Evolutionary conservation across 1,140 invertebrate genomes (phyloP).

Genomic region (Trichogramma pretiosum): DNA sequence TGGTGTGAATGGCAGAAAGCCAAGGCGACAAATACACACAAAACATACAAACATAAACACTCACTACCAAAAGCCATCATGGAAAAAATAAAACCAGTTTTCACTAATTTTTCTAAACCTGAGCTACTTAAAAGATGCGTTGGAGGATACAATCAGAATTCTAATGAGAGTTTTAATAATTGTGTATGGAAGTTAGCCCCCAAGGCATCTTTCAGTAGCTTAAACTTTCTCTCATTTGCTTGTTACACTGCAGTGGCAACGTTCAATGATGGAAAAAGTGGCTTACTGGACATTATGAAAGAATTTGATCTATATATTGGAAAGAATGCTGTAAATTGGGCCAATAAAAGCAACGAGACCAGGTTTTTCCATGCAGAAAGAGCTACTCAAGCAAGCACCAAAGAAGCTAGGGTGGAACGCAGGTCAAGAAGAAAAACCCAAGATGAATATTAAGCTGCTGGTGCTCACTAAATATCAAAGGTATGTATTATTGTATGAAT

Average conservation of each 20-base stretch:
- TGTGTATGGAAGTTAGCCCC: constrained; percentile 8
- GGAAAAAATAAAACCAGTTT: too few relatives aligned
- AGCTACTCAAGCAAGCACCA: neutral
- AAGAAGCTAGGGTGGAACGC: neutral
- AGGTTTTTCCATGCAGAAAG: neutral
- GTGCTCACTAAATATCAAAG: neutral
- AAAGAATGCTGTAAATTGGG: neutral
- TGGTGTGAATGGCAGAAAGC: neutral
- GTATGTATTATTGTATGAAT: too few relatives aligned
- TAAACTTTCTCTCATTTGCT: neutral
- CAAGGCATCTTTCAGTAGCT: constrained; percentile 1
- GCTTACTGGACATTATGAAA: constrained; percentile 10
- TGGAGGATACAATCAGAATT: constrained; percentile 22
- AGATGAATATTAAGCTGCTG: neutral
- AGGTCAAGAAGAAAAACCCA: neutral
- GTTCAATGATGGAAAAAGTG: neutral
- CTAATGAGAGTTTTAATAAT: constrained; percentile 16
- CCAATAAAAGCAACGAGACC: neutral
- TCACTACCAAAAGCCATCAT: too few relatives aligned
- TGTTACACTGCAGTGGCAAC: neutral
- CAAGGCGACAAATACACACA: too few relatives aligned
- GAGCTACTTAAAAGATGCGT: constrained; percentile 1
- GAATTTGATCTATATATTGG: constrained; percentile 7
- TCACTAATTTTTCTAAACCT: too few relatives aligned
- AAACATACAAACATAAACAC: too few relatives aligned